Percentiles rank a stretch among this genome's conserved stretches.
phyloP scores from a whole-genome alignment of 2,888 invertebrate species.

The Nephrotoma flavescens region DNA sequence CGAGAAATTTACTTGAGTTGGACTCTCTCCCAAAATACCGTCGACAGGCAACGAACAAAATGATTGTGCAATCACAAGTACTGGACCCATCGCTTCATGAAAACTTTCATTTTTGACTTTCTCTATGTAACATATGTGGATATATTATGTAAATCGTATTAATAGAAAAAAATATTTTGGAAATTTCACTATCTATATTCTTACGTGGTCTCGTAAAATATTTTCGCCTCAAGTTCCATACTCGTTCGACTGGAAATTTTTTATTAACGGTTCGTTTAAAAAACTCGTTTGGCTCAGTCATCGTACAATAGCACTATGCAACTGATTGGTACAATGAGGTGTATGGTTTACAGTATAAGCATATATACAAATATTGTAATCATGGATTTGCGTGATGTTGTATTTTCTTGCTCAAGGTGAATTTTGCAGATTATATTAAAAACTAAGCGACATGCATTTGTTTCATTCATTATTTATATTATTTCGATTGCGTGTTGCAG shows the following conservation, averaged over 20 bases:
- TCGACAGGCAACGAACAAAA: slow-evolving; percentile 24
- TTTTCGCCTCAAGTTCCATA: not conserved
- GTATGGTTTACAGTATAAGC: too few species aligned
- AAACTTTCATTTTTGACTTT: not conserved
- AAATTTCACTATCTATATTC: not conserved
- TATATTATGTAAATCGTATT: not conserved
- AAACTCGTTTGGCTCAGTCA: not conserved
- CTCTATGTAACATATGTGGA: not conserved
- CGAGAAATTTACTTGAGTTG: slow-evolving; percentile 17
- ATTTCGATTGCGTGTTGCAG: too few species aligned
- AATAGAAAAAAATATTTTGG: not conserved
- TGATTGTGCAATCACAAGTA: slow-evolving; percentile 23
- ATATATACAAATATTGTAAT: too few species aligned
- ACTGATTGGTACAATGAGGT: not conserved
- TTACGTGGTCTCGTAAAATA: not conserved
- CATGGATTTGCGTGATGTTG: too few species aligned
- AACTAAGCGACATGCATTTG: too few species aligned
- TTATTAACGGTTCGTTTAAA: not conserved
- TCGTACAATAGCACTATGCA: not conserved
- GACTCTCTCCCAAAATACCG: slow-evolving; percentile 18
- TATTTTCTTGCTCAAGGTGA: too few species aligned
- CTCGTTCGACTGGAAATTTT: not conserved
- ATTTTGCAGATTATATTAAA: too few species aligned
- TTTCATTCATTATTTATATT: too few species aligned
- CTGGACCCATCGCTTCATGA: slow-evolving; percentile 9